Evolutionary conservation across 92 coral and sea anemone genomes (phyloP).

Genomic region (Parazoanthus atlanticus): DNA sequence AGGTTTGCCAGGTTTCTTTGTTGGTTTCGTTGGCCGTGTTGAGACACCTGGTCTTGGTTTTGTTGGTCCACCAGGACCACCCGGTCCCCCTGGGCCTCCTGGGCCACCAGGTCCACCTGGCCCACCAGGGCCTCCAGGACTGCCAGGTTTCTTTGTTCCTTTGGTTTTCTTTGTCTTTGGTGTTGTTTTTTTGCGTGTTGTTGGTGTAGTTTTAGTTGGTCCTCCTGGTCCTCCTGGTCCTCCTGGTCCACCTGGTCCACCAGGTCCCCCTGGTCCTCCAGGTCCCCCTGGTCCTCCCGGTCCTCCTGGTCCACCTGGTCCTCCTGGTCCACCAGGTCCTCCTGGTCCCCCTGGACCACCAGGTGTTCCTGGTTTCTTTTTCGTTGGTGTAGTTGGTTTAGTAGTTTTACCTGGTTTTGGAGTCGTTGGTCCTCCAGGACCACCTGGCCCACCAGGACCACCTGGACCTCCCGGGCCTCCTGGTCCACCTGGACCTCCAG

Average conservation of each 20-base stretch:
- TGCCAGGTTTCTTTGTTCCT: conserved; percentile 70
- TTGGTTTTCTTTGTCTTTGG: conserved; percentile 27
- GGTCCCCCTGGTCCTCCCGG: conserved; percentile 86
- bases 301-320: conserved; percentile 80
- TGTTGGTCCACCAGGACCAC: conserved; percentile 83
- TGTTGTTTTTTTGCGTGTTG: conserved; percentile 35
- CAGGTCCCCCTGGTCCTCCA: conserved; percentile 80
- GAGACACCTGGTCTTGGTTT: conserved; percentile 63
- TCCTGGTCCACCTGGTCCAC: conserved; percentile 76
- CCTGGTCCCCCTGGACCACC: conserved; percentile 79
- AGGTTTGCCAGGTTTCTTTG: conserved; percentile 62
- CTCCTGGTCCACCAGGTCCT: conserved; percentile 83
- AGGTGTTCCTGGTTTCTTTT: conserved; percentile 59
- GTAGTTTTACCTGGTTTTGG: conserved; percentile 64
- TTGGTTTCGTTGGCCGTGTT: conserved; percentile 75
- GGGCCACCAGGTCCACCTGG: conserved; percentile 79
- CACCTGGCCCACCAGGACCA: conserved; percentile 84
- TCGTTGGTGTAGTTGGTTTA: conserved; percentile 65
- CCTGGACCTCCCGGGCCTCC: conserved; percentile 69
- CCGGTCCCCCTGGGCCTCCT: conserved; percentile 77
- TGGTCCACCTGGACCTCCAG: conserved; percentile 50
- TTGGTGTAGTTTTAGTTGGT: conserved; percentile 58
- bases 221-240: conserved; percentile 68
- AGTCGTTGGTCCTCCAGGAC: conserved; percentile 58
- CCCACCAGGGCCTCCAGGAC: conserved; percentile 80